Base-by-base conservation (phyloP, 2,797 vertebrate genomes). In the Hapalemur alaotrensis region DNA sequence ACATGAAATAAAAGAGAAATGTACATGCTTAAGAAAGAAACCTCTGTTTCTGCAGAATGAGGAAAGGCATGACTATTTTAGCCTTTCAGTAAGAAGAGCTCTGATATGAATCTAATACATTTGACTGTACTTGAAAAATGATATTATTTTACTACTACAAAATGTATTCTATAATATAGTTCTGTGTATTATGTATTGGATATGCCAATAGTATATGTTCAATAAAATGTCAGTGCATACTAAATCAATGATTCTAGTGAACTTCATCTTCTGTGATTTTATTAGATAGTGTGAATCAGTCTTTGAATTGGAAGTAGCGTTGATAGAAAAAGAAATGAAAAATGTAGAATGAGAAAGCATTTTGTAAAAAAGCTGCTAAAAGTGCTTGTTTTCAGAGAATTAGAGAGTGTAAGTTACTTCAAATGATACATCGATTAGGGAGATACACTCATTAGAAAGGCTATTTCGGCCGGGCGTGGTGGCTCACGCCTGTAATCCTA, bases 321-420 rank as follows among this genome's bases (percentile, higher is more conserved):
- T 89, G 38, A 6, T 48, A 67, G 61, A 73, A 85, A 94, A 63
- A 57, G 22, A 57, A 57, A 25, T 57, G 22, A 57, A 20, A 57
- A 57, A 57, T 57, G 7, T 88, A 9, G 25, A 84, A 52, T 76
- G 80, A 72, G 23, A 91, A 69, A 57, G 2, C 54, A 25, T 83
- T 65, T 65, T 32, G 14, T 22, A 20, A 43, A 20, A 76, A 78
- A 48, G 0, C 22, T 86, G 14, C 30, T 28, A 2, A 30, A 91
- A 88, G 20, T 81, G 41, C 22, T 94, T 90, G 4, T 63, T 93
- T 96, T 97, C 35, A 78, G 17, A 78, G 15, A 75, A 82, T 85
- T 95, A 83, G 48, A 89, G 28, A 70, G 93, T 78, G 38, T 1
- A 52, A 84, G 7, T 88, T 35, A 93, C 35, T 93, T 93, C 46